phyloP scores from a whole-genome alignment of 2,113 vertebrate genomes.

The Nannobrachium achirus region DNA sequence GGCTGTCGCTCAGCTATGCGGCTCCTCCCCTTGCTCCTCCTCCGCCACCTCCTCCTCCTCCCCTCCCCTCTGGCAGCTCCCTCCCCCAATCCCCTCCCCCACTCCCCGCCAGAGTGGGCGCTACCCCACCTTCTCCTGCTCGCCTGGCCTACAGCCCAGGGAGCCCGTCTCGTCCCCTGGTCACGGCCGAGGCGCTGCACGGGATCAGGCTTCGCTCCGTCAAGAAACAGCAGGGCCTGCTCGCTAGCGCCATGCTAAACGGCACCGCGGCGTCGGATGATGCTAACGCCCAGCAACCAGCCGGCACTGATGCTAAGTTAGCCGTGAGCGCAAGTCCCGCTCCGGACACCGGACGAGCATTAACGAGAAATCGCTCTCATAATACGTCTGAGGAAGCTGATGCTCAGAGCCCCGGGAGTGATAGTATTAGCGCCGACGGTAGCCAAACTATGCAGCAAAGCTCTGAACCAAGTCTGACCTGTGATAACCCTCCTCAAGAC shows the following conservation, averaged over 20 bases:
- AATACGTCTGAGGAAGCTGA: not conserved
- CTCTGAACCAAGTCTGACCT: not conserved
- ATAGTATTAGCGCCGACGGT: too few species aligned
- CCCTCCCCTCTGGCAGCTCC: not conserved
- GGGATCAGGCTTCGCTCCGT: conserved; percentile 85
- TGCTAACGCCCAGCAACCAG: too few species aligned
- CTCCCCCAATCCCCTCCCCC: conserved; percentile 14
- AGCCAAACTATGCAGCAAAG: not conserved
- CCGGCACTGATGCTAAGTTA: not conserved
- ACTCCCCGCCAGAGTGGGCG: not conserved
- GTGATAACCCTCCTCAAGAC: not conserved
- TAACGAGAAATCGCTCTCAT: not conserved
- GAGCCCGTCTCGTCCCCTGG: conserved; percentile 74
- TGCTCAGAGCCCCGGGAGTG: not conserved
- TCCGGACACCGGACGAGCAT: not conserved
- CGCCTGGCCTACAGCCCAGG: conserved; percentile 17
- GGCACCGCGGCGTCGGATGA: not conserved
- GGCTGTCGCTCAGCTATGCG: conserved; percentile 7
- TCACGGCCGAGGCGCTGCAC: conserved; percentile 87
- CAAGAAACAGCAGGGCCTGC: conserved; percentile 64
- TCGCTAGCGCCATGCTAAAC: not conserved
- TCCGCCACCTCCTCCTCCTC: conserved; percentile 6
- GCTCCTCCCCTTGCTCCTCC: conserved; percentile 24
- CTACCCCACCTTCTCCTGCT: not conserved
- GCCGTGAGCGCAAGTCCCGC: not conserved